phyloP scores from a whole-genome alignment of 2,113 vertebrate species.

The Orthonyx spaldingii region DNA sequence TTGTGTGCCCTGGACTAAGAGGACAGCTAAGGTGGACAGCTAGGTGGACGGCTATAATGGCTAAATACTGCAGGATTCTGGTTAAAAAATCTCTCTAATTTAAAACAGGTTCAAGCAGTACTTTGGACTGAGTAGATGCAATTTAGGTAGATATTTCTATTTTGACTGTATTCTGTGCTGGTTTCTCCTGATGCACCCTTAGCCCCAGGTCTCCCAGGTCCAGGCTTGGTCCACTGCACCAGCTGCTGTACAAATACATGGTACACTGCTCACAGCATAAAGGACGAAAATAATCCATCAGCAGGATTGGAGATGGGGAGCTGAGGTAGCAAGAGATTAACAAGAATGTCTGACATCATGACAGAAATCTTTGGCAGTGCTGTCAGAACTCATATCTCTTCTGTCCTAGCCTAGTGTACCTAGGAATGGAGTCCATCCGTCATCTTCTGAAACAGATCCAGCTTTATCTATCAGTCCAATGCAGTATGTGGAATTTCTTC shows the following conservation, averaged over 20 bases:
- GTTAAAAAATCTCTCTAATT: not conserved
- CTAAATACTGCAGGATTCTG: not conserved
- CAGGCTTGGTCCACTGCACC: not conserved
- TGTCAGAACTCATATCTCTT: constrained; percentile 18
- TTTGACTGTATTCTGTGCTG: not conserved
- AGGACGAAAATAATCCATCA: constrained; percentile 11
- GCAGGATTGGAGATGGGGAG: not conserved
- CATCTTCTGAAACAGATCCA: constrained; percentile 11
- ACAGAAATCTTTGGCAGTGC: constrained; percentile 16
- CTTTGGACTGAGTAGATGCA: not conserved
- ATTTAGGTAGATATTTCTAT: not conserved
- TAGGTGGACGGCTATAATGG: not conserved
- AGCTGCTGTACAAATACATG: not conserved
- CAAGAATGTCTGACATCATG: not conserved
- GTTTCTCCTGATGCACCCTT: not conserved
- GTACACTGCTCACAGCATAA: not conserved
- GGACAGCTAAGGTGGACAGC: not conserved
- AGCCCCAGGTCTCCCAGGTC: not conserved
- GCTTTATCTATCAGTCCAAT: not conserved
- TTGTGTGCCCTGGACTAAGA: not conserved
- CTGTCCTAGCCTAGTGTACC: not conserved
- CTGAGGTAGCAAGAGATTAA: constrained; percentile 42
- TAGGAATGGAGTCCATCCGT: not conserved
- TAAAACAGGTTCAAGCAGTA: not conserved
- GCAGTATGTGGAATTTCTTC: not conserved